phyloP scores from a whole-genome alignment of 2,113 vertebrate genomes.

The Gambusia affinis region DNA sequence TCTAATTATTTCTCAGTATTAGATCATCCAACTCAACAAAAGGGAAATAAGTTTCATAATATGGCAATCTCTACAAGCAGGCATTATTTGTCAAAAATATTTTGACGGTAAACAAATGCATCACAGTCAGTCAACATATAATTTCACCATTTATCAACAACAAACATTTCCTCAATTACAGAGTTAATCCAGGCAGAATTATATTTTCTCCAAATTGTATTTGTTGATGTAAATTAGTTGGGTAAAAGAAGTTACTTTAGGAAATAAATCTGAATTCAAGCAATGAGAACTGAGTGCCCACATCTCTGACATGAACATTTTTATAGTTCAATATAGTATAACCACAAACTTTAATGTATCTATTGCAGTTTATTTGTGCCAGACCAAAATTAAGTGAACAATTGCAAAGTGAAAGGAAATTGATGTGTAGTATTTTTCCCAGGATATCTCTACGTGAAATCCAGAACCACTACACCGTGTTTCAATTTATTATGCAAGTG shows the following conservation, averaged over 20 bases:
- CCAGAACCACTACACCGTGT: too few species aligned
- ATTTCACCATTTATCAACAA: constrained; percentile 8
- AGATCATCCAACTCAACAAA: not conserved
- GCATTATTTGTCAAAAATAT: not conserved
- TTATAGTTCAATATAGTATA: not conserved
- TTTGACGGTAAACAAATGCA: constrained; percentile 8
- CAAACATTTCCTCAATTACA: constrained; percentile 2
- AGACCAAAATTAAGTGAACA: too few species aligned
- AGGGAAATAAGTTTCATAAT: not conserved
- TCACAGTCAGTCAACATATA: constrained; percentile 1
- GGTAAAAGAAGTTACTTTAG: not conserved
- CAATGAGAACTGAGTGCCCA: not conserved
- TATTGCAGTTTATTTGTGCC: too few species aligned
- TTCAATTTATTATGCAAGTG: too few species aligned
- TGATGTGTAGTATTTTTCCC: too few species aligned
- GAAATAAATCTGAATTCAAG: not conserved
- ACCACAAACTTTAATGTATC: not conserved
- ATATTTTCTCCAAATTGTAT: not conserved
- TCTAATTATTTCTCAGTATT: not conserved
- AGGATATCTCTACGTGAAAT: too few species aligned
- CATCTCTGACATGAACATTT: not conserved
- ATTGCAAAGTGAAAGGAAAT: too few species aligned
- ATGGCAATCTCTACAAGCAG: not conserved
- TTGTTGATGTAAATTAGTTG: constrained; percentile 4
- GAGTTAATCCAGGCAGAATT: not conserved